Evolutionary conservation across 2,113 vertebrate species (phyloP), one percentile per base, ranked within the genome.

Genomic region (Calidris pygmaea): DNA sequence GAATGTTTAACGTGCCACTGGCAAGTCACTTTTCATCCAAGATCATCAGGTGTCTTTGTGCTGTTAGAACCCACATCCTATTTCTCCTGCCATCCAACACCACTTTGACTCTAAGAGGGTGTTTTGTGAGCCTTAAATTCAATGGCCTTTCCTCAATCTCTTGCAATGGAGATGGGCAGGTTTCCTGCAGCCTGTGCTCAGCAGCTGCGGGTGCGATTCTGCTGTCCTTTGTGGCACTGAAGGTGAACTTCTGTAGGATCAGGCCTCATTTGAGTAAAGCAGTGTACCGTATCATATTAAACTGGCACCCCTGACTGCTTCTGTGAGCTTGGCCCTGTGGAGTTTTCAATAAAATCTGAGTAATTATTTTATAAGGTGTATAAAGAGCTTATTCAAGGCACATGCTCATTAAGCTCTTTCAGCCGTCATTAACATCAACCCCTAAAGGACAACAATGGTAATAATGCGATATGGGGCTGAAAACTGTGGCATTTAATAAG

Each of bases 381-480:
- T 85, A 74, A 95, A 89, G 91, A 96, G 66, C 87, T 95, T 94
- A 93, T 95, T 87, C 87, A 71, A 91, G 96, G 81, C 89, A 94
- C 84, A 77, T 73, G 92, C 91, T 97, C 89, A 87, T 95, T 97
- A 95, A 91, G 87, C 41, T 90, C 74, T 87, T 95, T 95, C 95
- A 92, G 92, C 95, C 4, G 0, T 83, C 93, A 89, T 95, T 96
- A 96, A 70, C 96, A 87, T 89, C 94, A 95, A 43, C 78, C 74
- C 84, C 89, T 91, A 89, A 96, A 96, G 89, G 84, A 95, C 95
- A 96, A 55, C 96, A 95, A 63, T 87, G 58, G 87, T 76, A 95
- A 83, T 87, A 95, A 80, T 89, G 74, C 5, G 0, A 39, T 45
- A 41, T 75, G 55, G 83, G 80, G 84, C 92, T 85, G 81, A 63